phyloP scores from a whole-genome alignment of 53 echinoderm and acorn worm species.

The Antedon mediterranea region DNA sequence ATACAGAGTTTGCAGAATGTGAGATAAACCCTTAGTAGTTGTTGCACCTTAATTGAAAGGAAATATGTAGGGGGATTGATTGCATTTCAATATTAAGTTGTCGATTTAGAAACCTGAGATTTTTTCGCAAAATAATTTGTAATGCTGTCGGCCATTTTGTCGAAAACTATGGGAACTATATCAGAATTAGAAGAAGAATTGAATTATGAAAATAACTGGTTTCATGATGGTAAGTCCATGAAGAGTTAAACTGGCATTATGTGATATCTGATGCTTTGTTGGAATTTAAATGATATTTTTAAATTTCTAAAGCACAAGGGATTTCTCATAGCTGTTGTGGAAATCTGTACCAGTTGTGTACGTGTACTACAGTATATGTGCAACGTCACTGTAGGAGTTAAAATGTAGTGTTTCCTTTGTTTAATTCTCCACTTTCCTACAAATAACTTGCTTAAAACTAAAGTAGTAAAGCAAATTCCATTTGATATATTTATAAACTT shows the following conservation, averaged over 20 bases:
- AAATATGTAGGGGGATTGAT: neutral
- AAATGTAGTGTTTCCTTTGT: no score
- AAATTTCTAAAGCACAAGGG: no score
- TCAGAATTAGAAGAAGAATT: neutral
- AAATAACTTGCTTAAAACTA: no score
- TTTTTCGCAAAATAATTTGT: neutral
- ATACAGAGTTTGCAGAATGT: neutral
- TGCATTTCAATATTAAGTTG: neutral
- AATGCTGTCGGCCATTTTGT: neutral
- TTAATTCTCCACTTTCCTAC: no score
- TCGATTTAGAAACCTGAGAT: neutral
- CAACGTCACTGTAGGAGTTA: no score
- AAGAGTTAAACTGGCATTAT: neutral
- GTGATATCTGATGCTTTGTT: no score
- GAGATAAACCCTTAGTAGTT: neutral
- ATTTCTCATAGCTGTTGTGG: no score
- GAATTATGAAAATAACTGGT: neutral
- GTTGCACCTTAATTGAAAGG: neutral
- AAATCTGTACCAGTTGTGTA: no score
- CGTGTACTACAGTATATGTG: no score
- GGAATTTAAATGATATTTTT: no score
- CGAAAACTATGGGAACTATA: neutral
- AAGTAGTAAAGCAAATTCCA: no score
- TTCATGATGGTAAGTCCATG: neutral
- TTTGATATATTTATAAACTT: no score